Base-by-base conservation (phyloP, 2,888 invertebrate species). In the Yponomeuta sedellus region DNA sequence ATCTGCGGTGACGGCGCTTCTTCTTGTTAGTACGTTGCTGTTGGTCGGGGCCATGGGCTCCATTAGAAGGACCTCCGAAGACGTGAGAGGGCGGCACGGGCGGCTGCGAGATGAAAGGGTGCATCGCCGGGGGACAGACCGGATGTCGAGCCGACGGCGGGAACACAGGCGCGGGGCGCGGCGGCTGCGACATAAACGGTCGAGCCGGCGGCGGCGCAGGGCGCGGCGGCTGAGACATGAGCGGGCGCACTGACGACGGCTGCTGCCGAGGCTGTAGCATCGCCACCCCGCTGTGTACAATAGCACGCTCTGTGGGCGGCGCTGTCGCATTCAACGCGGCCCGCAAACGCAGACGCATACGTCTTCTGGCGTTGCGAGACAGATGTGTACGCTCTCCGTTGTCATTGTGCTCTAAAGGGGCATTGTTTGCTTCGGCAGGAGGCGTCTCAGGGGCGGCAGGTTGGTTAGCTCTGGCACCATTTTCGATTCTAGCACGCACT, bases 1-100 rank as follows among this genome's bases (percentile, higher is more conserved):
- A 88, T 84, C 83, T 85, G 72, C 86, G 88, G 56, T 86, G 84
- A 69, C 85, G 86, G 69, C 85, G 86, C 71, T 82, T 85, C 73
- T 83, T 88, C 75, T 82, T 89, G 71, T 80, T 85, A 28, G 75
- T 73, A 68, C 85, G 85, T 10, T 70, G 64, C 39, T 67, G 70
- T 66, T 74, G 80, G 40, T 70, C 76, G 58, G 77, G 79, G 64
- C 73, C 77, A 8, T 77, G 64, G 16, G 69, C 70, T 8, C 70
- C 75, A 66, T 74, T 74, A 4, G 82, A 76, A 2, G 79, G 71
- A 3, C 78, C 78, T 62, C 75, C 71, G n/a, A 77, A 68, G 10
- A 70, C 66, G 39, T 70, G 68, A 56, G 71, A 56, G 16, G 69
- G 59, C 11, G 65, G 61, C 19, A 44, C 61, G n/a, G 22, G 20